Percentiles rank a stretch among this genome's conserved stretches.
Conservation (phyloP, 2,888 invertebrate species). For the Panzeria rudis region DNA sequence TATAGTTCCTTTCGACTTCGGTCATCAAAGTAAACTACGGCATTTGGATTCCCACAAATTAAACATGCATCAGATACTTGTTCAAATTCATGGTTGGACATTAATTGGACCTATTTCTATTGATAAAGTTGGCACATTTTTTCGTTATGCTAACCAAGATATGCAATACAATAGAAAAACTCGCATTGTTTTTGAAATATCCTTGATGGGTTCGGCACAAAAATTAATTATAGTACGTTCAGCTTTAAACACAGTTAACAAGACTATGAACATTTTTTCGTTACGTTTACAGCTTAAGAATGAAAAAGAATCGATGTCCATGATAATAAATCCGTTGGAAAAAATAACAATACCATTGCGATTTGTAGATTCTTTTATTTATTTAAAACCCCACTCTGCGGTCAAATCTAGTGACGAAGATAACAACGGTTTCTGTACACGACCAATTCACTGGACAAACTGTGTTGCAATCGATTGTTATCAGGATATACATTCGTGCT, state of each 20-base stretch:
- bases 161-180: constrained; percentile 85
- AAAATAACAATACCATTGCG: constrained; percentile 90
- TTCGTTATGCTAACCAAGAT: constrained; percentile 86
- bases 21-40: constrained; percentile 88
- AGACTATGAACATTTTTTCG: constrained; percentile 89
- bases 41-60: constrained; percentile 91
- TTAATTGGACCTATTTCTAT: constrained; percentile 94
- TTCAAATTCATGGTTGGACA: constrained; percentile 96
- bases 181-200: constrained; percentile 95
- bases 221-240: constrained; percentile 95
- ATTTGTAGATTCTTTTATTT: constrained; percentile 90
- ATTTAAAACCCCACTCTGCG: constrained; percentile 87
- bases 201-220: constrained; percentile 95
- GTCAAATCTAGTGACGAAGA: constrained; percentile 72
- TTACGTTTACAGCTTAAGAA: constrained; percentile 87
- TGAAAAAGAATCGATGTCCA: constrained; percentile 65
- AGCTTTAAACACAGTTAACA: constrained; percentile 92
- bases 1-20: constrained; percentile 94
- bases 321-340: constrained; percentile 84
- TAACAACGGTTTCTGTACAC: constrained; percentile 80
- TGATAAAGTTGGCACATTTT: constrained; percentile 97
- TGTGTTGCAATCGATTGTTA: constrained; percentile 74
- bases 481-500: constrained; percentile 79
- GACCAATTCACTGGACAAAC: constrained; percentile 80
- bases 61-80: constrained; percentile 93